Base-by-base conservation (phyloP, 2,113 vertebrate genomes). In the Phocoena phocoena region DNA sequence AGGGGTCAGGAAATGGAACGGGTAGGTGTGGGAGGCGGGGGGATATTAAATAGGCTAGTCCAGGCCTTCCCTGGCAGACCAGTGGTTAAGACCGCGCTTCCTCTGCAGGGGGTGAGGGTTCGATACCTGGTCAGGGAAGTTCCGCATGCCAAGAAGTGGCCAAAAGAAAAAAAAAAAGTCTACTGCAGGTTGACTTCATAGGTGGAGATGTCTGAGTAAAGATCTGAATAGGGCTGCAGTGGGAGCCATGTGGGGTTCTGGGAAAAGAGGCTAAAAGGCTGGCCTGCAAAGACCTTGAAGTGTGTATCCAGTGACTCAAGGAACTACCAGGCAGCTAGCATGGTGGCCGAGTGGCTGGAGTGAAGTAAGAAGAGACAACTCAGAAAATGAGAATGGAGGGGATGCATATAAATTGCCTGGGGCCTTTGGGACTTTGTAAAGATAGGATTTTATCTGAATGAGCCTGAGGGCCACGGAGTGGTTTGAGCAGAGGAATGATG, bases 321-420 rank as follows among this genome's bases (percentile, higher is more conserved):
- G 25, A 62, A 38, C 15, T 41, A 36, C 38, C 33, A 26, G 31
- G 53, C 53, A 38, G 9, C 38, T 50, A 53, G 31, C 5, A 0
- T 0, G 28, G 10, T 23, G 10, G 36, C 21, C 0, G 36, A 41
- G 53, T 38, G 53, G 21, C 44, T n/a, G 70, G n/a, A 0, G 1
- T 3, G n/a, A 36, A 65, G 15, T 5, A 41, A 15, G 8, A 8
- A 28, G 80, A 26, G n/a, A 84, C 53, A 12, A 38, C 44, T 47
- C 23, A 79, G 63, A 84, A 74, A 88, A 58, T 3, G 20, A 58
- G 21, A n/a, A 26, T 13, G 17, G 7, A 12, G 21, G 28, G 3
- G 15, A 14, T 50, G 23, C 31, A 7, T 10, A 21, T 2, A n/a
- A 67, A 28, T 33, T 18, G 50, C 94, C 31, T 18, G 15, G 92